Evolutionary conservation across 2,797 vertebrate genomes (phyloP).

Genomic region (Pyrocephalus nanus): DNA sequence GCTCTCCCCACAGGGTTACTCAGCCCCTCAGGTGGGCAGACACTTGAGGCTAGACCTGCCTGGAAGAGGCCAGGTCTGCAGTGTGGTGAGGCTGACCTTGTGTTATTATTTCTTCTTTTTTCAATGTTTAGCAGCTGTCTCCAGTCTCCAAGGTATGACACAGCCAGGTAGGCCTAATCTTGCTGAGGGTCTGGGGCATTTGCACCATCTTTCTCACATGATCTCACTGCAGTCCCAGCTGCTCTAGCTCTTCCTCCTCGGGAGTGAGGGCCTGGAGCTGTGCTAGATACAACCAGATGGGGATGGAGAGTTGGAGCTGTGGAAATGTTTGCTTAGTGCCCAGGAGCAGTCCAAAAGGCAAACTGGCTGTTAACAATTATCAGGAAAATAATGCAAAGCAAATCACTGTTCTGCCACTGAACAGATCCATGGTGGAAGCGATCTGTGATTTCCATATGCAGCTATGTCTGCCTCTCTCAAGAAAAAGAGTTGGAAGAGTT

Average conservation of each 20-base stretch:
- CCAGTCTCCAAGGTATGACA: not conserved
- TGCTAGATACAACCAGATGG: not conserved
- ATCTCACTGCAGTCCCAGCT: not conserved
- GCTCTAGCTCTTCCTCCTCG: not conserved
- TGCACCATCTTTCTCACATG: not conserved
- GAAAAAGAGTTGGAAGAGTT: conserved; percentile 41
- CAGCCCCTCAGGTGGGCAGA: not conserved
- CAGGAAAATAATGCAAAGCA: conserved; percentile 32
- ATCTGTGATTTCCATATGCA: not conserved
- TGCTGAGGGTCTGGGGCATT: not conserved
- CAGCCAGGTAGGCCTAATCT: not conserved
- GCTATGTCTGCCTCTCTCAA: not conserved
- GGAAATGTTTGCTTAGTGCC: not conserved
- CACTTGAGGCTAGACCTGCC: not conserved
- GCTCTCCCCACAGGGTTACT: not conserved
- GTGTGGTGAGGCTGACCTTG: not conserved
- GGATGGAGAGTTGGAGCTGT: conserved; percentile 4
- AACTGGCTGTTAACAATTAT: conserved; percentile 32
- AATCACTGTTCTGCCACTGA: not conserved
- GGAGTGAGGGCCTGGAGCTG: not conserved
- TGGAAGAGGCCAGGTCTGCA: not conserved
- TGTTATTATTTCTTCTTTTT: not conserved
- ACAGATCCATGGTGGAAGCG: not conserved
- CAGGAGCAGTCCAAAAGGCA: conserved; percentile 40
- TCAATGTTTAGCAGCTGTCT: not conserved